phyloP scores from a whole-genome alignment of 2,797 vertebrate species.

The Tapirus indicus region DNA sequence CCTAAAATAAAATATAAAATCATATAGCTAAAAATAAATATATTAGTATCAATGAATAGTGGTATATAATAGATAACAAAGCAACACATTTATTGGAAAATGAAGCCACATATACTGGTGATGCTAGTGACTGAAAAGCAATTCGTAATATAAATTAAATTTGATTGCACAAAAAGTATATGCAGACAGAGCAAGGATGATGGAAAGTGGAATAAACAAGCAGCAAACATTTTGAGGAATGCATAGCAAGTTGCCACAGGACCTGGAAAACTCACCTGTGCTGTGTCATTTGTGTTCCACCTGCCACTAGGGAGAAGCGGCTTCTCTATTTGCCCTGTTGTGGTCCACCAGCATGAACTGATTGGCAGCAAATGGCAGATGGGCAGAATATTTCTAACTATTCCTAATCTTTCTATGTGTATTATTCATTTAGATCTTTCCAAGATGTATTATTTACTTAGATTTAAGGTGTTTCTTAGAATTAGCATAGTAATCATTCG shows the following conservation, averaged over 20 bases:
- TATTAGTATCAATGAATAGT: neutral
- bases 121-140: neutral
- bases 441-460: neutral
- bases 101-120: neutral
- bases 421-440: neutral
- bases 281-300: neutral
- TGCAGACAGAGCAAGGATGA: neutral
- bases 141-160: neutral
- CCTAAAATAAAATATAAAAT: slow-evolving; percentile 5
- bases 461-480: neutral
- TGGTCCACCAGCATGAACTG: neutral
- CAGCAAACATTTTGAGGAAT: neutral
- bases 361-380: neutral
- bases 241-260: neutral
- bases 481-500: neutral
- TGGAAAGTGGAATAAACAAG: neutral
- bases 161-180: neutral
- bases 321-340: neutral
- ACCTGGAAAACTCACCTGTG: neutral
- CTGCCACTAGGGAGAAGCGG: neutral
- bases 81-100: neutral
- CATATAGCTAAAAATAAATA: slow-evolving; percentile 9
- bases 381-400: neutral
- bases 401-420: neutral
- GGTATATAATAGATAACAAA: neutral